Percentiles rank a stretch among this genome's conserved stretches.
Conservation (phyloP, 2,888 invertebrate genomes). For the Fragum whitleyi region DNA sequence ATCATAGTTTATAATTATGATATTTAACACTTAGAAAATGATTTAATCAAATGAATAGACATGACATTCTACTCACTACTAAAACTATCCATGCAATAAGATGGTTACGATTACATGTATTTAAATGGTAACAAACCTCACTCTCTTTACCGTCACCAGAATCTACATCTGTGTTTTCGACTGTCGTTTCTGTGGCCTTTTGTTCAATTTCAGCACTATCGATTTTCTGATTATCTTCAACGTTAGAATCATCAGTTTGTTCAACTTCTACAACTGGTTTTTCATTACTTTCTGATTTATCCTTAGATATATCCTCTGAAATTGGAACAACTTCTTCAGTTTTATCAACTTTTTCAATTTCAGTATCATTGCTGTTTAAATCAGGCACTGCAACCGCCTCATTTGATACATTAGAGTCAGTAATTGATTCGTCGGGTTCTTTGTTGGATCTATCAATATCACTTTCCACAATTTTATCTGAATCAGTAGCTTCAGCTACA, state of each 20-base stretch:
- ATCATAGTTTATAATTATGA: too few relatives aligned
- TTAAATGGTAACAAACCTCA: not conserved
- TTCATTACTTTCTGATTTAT: not conserved
- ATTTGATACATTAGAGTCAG: not conserved
- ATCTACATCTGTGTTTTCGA: not conserved
- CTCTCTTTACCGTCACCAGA: not conserved
- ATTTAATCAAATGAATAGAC: too few relatives aligned
- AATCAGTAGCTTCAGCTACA: not conserved
- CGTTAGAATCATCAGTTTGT: not conserved
- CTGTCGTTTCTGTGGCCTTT: not conserved
- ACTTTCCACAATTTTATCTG: not conserved
- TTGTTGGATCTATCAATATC: not conserved
- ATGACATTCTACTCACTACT: too few relatives aligned
- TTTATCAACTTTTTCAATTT: not conserved
- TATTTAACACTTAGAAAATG: too few relatives aligned
- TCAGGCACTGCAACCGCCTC: not conserved
- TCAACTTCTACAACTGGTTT: not conserved
- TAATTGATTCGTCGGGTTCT: not conserved
- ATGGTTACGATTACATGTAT: too few relatives aligned
- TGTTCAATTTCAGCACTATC: not conserved
- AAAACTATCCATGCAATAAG: too few relatives aligned
- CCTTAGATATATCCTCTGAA: not conserved
- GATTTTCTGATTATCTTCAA: not conserved
- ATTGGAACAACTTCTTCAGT: not conserved
- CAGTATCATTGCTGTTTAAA: not conserved